Evolutionary conservation across 2,888 invertebrate species (phyloP).

Genomic region (Geotrupes spiniger): DNA sequence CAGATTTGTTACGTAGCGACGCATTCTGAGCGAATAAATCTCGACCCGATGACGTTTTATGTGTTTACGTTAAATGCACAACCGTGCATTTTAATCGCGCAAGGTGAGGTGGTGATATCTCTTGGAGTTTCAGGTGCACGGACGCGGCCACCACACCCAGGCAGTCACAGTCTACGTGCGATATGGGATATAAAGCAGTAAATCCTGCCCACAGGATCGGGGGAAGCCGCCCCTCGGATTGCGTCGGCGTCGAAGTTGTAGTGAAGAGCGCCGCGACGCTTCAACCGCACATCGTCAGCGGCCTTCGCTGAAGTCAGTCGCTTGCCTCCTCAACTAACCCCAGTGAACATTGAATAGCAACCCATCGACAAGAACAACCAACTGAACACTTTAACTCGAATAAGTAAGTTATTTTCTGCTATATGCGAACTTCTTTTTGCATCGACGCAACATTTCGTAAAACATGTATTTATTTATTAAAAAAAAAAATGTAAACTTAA

Average conservation of each 20-base stretch:
- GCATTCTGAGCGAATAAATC: not conserved
- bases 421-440: no score
- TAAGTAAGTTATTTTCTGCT: conserved; percentile 3
- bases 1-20: not conserved
- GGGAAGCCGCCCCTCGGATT: conserved; percentile 46
- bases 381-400: no score
- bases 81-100: conserved; percentile 34
- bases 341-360: no score
- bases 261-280: conserved; percentile 45
- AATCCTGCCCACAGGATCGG: conserved; percentile 51
- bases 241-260: conserved; percentile 49
- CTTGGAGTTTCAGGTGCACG: conserved; percentile 23
- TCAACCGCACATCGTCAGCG: conserved; percentile 41
- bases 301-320: conserved; percentile 39
- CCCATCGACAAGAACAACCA: no score
- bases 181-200: conserved; percentile 54
- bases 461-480: no score
- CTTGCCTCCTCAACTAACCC: conserved; percentile 6
- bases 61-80: not conserved
- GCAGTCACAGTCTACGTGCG: conserved; percentile 55
- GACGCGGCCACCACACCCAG: conserved; percentile 54
- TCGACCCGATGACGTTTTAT: not conserved
- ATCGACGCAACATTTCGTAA: no score
- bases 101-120: conserved; percentile 14
- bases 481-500: conserved; percentile 1